These are phyloP conservation scores for Trachops cirrhosus DNA, from an alignment of 2,797 vertebrate genomes.

Conservation along the genomic window DNA sequence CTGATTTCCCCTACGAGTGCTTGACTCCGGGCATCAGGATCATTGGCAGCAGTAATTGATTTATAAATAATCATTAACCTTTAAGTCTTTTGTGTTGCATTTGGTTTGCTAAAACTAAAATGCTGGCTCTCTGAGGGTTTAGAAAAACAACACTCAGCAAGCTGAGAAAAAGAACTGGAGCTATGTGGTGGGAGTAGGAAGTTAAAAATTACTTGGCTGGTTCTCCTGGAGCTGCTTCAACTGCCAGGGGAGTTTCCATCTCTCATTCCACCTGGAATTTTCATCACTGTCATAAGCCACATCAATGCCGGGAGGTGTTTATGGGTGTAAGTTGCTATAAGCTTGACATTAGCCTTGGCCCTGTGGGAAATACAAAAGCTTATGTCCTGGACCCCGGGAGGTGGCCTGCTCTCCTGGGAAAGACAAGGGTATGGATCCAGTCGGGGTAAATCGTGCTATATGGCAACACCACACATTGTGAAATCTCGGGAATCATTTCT, in stretches of 20 bases:
- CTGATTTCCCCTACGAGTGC: background rate
- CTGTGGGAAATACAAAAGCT: background rate
- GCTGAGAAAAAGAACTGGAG: background rate
- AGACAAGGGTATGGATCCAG: background rate
- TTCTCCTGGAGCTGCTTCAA: background rate
- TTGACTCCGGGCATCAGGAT: background rate
- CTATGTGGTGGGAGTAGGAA: slow-evolving; percentile 1
- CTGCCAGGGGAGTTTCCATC: background rate
- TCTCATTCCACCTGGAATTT: slow-evolving; percentile 28
- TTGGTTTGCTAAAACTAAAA: slow-evolving; percentile 34
- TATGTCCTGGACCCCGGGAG: background rate
- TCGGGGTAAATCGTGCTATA: background rate
- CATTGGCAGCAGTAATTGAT: background rate
- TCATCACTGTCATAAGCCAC: background rate
- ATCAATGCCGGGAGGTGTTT: background rate
- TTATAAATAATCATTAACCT: slow-evolving; percentile 52
- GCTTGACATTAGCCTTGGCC: background rate
- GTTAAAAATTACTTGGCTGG: background rate
- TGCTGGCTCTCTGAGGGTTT: background rate
- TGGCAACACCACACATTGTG: background rate
- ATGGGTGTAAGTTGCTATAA: background rate
- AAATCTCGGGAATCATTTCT: background rate
- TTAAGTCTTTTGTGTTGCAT: slow-evolving; percentile 22
- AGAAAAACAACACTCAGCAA: background rate
- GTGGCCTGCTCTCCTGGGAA: background rate